Evolutionary conservation across 1,140 invertebrate species (phyloP).

Genomic region (Drosophila yakuba): DNA sequence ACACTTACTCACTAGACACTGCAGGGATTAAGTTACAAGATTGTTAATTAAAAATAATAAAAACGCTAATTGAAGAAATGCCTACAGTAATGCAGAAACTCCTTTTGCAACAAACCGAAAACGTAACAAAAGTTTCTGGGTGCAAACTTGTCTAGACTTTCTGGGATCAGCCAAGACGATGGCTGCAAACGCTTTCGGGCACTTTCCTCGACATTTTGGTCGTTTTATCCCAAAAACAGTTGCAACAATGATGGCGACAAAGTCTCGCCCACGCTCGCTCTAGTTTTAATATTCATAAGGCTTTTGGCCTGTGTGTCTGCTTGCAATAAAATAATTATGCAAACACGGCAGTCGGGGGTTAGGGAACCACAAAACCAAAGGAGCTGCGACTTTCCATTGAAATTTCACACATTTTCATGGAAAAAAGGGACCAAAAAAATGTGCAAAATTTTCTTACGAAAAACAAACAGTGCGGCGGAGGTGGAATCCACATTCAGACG

Average conservation of each 20-base stretch:
- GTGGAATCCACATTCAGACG: slow-evolving; percentile 2
- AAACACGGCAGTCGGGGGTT: slow-evolving; percentile 34
- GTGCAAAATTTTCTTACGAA: slow-evolving; percentile 68
- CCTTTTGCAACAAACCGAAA: slow-evolving; percentile 13
- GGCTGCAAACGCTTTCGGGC: slow-evolving; percentile 44
- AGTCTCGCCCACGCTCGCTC: slow-evolving; percentile 32
- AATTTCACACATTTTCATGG: slow-evolving; percentile 68
- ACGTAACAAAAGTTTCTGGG: slow-evolving; percentile 56
- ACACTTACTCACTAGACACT: slow-evolving; percentile 9
- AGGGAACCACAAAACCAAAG: slow-evolving; percentile 30
- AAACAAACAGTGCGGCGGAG: slow-evolving; percentile 54
- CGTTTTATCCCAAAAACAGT: slow-evolving; percentile 25
- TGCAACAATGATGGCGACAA: slow-evolving; percentile 53
- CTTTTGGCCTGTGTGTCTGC: slow-evolving; percentile 33
- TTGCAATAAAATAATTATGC: slow-evolving; percentile 79
- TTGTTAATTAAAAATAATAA: slow-evolving; percentile 84
- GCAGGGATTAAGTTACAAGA: slow-evolving; percentile 77
- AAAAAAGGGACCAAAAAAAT: slow-evolving; percentile 29
- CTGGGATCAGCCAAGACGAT: slow-evolving; percentile 15
- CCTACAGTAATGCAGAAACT: slow-evolving; percentile 50
- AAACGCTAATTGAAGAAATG: slow-evolving; percentile 80
- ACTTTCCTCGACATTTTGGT: slow-evolving; percentile 23
- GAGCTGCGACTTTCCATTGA: slow-evolving; percentile 53
- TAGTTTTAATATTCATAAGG: slow-evolving; percentile 76
- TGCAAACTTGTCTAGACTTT: slow-evolving; percentile 57